Evolutionary conservation across 2,888 invertebrate genomes (phyloP), one percentile per base, ranked within the genome.

Genomic region (Holacanthella duospinosa): DNA sequence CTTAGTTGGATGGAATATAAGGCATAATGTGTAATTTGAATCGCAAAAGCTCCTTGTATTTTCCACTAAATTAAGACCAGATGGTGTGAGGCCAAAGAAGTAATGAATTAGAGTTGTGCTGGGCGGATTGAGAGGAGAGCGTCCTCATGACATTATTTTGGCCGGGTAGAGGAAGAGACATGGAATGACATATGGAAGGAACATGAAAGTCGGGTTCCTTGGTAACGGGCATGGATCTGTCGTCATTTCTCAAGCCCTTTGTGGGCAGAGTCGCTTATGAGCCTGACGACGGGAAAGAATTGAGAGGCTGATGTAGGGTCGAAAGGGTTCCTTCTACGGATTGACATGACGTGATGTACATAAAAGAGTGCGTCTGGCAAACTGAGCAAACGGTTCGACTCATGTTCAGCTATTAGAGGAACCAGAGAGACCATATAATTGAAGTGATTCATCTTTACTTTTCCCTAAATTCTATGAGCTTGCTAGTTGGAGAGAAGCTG

Each of bases 21-120:
- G 26, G 28, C 54, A 57, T 64, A 63, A 55, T 55, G 44, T 44
- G 64, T 64, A 64, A 61, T 64, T 61, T 64, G 61, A 64, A 61
- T 64, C 61, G 60, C 55, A 53, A 53, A 53, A 55, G 55, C 58
- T 59, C 26, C 64, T 29, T 53, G 54, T 55, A 62, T 65, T 65
- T 65, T 65, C 62, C 65, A 65, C 60, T 65, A 62, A 65, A 65
- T 65, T 65, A 65, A 62, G 60, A 59, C 62, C 65, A 65, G 65
- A 65, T 65, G 65, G 65, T 65, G 59, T 55, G 59, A 60, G 62
- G 55, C 62, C 44, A 55, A 60, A 59, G 36, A 48, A 59, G 58
- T 59, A 53, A 60, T 48, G 57, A 57, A 57, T 57, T 57, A 57
- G 29, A 57, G 48, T 21, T 48, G 12, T 9, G 48, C n/a, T 9